These are phyloP conservation scores for Meloidogyne hapla DNA, from an alignment of 1,140 invertebrate species.

Conservation along the genomic window DNA sequence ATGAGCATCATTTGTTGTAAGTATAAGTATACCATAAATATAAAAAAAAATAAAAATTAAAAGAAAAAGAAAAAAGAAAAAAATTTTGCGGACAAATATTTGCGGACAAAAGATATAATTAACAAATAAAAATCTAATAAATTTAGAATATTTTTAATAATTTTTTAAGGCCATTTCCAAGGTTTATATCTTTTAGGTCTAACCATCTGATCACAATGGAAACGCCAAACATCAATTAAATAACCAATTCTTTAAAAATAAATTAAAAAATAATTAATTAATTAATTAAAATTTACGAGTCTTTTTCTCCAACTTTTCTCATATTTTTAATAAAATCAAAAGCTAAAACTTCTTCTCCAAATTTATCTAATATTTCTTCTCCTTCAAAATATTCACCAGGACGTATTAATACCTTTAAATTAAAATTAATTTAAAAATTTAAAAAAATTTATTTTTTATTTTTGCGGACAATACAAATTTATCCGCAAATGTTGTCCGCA, in stretches of 20 bases:
- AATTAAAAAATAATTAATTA: slow-evolving; percentile 9
- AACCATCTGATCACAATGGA: slow-evolving; percentile 38
- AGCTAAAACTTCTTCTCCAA: slow-evolving; percentile 48
- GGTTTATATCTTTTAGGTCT: slow-evolving; percentile 41
- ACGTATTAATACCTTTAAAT: slow-evolving; percentile 28
- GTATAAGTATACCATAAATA: too few relatives aligned
- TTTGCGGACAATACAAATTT: too few relatives aligned
- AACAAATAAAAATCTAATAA: too few relatives aligned
- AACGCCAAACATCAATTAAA: slow-evolving; percentile 36
- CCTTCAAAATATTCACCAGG: slow-evolving; percentile 61
- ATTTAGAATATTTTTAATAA: neutral
- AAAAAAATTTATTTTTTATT: too few relatives aligned
- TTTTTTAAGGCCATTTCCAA: slow-evolving; percentile 46
- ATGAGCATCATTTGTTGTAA: slow-evolving; percentile 1
- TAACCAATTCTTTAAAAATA: slow-evolving; percentile 33
- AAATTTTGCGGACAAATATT: too few relatives aligned
- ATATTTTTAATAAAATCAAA: slow-evolving; percentile 56
- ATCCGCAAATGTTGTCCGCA: too few relatives aligned
- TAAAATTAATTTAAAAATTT: too few relatives aligned
- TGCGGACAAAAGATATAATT: too few relatives aligned
- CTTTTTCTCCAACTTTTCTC: slow-evolving; percentile 25
- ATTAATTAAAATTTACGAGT: slow-evolving; percentile 13
- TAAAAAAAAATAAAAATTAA: too few relatives aligned
- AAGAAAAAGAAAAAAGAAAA: too few relatives aligned
- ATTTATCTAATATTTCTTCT: slow-evolving; percentile 56